Conservation (phyloP, 2,888 invertebrate species). For the Prosopocoilus inquinatus region DNA sequence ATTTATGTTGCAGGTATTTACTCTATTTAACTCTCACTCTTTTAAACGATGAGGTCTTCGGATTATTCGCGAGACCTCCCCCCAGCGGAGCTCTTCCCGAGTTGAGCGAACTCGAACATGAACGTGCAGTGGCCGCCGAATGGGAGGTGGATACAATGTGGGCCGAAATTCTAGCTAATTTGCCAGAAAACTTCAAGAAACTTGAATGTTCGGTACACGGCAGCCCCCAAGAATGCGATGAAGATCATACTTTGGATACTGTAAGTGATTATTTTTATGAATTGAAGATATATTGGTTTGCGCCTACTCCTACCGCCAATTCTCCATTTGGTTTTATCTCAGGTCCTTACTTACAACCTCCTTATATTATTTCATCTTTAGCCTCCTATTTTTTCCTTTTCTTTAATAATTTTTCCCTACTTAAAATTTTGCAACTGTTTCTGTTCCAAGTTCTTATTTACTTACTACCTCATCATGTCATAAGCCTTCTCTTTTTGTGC, state of each 20-base stretch:
- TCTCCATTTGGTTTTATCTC: too few relatives aligned
- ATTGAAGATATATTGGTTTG: too few relatives aligned
- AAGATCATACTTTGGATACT: constrained; percentile 43
- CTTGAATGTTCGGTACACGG: constrained; percentile 43
- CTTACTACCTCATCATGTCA: too few relatives aligned
- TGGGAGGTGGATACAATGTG: constrained; percentile 53
- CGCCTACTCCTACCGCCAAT: too few relatives aligned
- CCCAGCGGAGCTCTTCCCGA: constrained; percentile 46
- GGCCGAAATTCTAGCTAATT: constrained; percentile 46
- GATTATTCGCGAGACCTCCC: constrained; percentile 45
- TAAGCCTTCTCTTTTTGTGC: too few relatives aligned
- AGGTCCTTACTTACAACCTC: too few relatives aligned
- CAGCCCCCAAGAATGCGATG: constrained; percentile 35
- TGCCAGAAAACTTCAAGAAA: constrained; percentile 46
- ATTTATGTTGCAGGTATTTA: constrained; percentile 42
- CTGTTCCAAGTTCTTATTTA: too few relatives aligned
- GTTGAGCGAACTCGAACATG: constrained; percentile 37
- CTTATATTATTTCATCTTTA: too few relatives aligned
- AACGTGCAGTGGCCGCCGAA: constrained; percentile 42
- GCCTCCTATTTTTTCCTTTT: too few relatives aligned
- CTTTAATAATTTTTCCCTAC: too few relatives aligned
- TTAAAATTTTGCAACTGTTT: too few relatives aligned
- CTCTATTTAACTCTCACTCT: constrained; percentile 46
- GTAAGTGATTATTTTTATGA: constrained; percentile 21
- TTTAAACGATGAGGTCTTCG: constrained; percentile 49